Base-by-base conservation (phyloP, 2,113 vertebrate genomes). In the Illadopsis cleaveri region DNA sequence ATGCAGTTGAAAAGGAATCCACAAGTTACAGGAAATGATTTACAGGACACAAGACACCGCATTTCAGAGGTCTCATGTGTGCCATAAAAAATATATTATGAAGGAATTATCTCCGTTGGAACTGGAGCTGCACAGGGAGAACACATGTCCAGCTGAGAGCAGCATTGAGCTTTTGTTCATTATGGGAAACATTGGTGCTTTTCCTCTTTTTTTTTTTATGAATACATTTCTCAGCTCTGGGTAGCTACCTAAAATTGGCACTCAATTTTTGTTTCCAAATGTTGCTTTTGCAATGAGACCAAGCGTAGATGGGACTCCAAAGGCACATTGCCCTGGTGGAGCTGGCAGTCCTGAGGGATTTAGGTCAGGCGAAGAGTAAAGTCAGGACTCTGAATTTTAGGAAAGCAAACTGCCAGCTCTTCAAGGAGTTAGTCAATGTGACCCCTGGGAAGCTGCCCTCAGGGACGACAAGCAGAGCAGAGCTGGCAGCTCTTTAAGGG, bases 71-170 rank as follows among this genome's bases (percentile, higher is more conserved):
- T 97, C 98, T 97, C 98, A 65, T 35, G 96, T 83, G 97, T 93
- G 62, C 93, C 96, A 96, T 98, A 96, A 97, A 97, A 97, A 94
- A 96, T 97, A 96, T 94, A 97, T 97, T 97, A 96, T 72, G 90
- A 97, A 98, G 96, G 91, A 97, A 97, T 96, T 95, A 97, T 97
- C 96, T 98, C 92, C 94, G 44, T 93, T 45, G 45, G 94, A 97
- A 92, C 90, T 89, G 65, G 82, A 91, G 80, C 93, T 95, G 96
- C 76, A 91, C 87, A 85, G 93, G 92, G 97, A 95, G 89, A 96
- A 86, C 79, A 57, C 97, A 92, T 96, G 98, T 98, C 99, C 99
- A 99, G 98, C 98, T 98, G 99, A 98, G 99, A 98, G 99, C 99
- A 99, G 98, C 97, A 98, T 98, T 97, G 99, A 99, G 99, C 99